Evolutionary conservation across 2,113 vertebrate species (phyloP).

Genomic region (Alaudala cheleensis): DNA sequence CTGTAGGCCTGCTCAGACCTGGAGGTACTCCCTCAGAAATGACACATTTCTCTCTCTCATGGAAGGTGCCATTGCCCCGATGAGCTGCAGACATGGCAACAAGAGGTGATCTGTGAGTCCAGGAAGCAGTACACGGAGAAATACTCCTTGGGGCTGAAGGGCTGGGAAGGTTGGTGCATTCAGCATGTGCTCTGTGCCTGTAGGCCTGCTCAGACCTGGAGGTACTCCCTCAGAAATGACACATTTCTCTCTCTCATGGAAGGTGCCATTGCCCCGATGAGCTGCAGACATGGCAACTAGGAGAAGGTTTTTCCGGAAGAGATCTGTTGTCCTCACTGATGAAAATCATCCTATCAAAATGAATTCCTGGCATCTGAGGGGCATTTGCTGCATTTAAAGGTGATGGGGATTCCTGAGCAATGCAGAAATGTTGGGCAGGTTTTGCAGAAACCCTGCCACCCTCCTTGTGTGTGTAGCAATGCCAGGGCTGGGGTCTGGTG

Average conservation of each 20-base stretch:
- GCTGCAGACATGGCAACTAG: neutral
- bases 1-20: neutral
- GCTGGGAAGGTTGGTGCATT: neutral
- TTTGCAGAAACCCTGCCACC: neutral
- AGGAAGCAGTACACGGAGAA: neutral
- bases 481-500: neutral
- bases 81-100: accelerated
- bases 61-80: neutral
- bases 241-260: neutral
- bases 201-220: neutral
- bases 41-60: neutral
- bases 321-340: neutral
- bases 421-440: neutral
- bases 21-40: neutral
- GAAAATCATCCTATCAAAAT: neutral
- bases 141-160: neutral
- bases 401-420: neutral
- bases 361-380: neutral
- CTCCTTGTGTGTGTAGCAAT: neutral
- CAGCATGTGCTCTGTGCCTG: neutral
- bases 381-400: neutral
- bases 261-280: neutral
- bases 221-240: neutral
- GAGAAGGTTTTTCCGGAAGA: neutral
- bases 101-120: neutral